Evolutionary conservation across 2,888 invertebrate species (phyloP).

Genomic region (Trileptium ribeirensis): DNA sequence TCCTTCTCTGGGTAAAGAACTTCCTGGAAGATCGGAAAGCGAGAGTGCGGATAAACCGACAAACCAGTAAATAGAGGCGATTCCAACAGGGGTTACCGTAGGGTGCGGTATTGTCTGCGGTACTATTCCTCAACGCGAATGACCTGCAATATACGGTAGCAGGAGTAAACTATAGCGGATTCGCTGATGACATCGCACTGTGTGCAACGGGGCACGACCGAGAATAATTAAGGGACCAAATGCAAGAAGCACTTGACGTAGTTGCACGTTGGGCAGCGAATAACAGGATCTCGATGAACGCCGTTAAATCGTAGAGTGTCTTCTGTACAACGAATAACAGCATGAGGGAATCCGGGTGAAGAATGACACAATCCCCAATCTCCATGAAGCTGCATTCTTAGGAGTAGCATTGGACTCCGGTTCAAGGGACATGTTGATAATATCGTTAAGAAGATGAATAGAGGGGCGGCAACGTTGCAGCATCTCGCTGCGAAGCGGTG

Average conservation of each 20-base stretch:
- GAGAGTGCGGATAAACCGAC: background rate
- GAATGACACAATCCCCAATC: no score
- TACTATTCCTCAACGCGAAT: background rate
- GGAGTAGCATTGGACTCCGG: no score
- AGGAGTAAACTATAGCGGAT: background rate
- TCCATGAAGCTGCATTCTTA: no score
- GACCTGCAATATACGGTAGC: background rate
- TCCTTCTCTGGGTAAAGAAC: background rate
- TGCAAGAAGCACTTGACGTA: background rate
- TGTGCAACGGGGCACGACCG: background rate
- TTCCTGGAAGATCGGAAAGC: background rate
- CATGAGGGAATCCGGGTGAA: no score
- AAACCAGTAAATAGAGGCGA: background rate
- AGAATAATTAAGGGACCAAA: background rate
- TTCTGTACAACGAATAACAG: background rate
- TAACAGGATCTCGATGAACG: background rate
- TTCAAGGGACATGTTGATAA: no score
- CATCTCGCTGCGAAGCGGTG: no score
- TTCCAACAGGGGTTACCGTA: background rate
- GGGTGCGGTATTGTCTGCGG: background rate
- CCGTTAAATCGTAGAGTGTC: background rate
- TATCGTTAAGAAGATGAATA: no score
- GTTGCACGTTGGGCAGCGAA: background rate
- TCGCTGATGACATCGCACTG: background rate
- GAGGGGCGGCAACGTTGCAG: no score